Base-by-base conservation (phyloP, 2,888 invertebrate species). In the Rhagium mordax region DNA sequence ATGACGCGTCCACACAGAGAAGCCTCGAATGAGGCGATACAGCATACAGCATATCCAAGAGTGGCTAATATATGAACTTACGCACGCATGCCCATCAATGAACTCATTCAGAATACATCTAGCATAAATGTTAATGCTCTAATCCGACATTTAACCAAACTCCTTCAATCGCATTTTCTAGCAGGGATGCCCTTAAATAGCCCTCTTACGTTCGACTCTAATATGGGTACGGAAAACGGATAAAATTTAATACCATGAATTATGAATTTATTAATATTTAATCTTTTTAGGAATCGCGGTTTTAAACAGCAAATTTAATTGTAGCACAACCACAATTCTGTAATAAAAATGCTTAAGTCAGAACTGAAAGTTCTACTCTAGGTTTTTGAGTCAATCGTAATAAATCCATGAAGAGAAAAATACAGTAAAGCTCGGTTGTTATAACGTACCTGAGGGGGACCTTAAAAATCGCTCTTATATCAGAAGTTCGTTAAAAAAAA, bases 121-220 rank as follows among this genome's bases (percentile, higher is more conserved):
- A 85, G 82, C 86, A 86, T 86, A 85, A 86, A 87, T 87, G 86
- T 87, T 87, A 86, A 87, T 86, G 83, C 86, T 84, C 81, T 87
- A 87, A 87, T 87, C 86, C 85, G 85, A 84, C 86, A 86, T 86
- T 87, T 86, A 86, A 85, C 82, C 84, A 85, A 85, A 85, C 85
- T 85, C 84, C 85, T 76, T 72, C 76, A 78, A 78, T 77, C 76
- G 71, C 70, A 72, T 77, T 77, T 77, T 68, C 69, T 72, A 70
- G 59, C 57, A 69, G 77, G 74, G 72, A 71, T 72, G 68, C 62
- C 62, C 61, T 70, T 72, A 74, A 75, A 78, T 72, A 68, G 70
- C 70, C 68, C 70, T 64, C 74, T 53, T 29, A 64, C 67, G 70
- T 66, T 72, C 66, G 65, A 66, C 67, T 74, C 61, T 70, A 70